A percentile compares a stretch with the other conserved stretches of the same genome.
Conservation (phyloP, 2,113 vertebrate species). For the Marmota flaviventris region DNA sequence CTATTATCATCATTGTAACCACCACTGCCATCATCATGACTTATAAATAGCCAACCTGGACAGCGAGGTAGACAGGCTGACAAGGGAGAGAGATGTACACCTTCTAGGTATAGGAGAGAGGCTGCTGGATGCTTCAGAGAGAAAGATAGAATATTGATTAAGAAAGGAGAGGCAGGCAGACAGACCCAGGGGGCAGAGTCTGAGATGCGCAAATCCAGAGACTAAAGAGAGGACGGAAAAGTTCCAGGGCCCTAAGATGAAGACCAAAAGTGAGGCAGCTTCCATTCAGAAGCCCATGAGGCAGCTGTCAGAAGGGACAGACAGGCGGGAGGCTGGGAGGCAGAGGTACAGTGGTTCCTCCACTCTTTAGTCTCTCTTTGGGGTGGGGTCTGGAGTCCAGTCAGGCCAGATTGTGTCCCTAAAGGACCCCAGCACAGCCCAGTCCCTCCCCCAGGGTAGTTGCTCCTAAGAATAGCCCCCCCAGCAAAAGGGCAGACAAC, state of each 20-base stretch:
- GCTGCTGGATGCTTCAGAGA: neutral
- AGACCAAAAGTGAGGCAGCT: no score
- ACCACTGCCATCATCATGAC: neutral
- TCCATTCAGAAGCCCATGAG: neutral
- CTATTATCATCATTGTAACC: neutral
- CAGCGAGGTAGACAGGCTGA: neutral
- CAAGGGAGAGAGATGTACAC: neutral
- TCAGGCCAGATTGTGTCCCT: slow-evolving; percentile 49
- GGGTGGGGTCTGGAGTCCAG: neutral
- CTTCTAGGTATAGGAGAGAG: neutral
- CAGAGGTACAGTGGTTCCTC: neutral
- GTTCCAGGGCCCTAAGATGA: neutral
- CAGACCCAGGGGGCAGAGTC: neutral
- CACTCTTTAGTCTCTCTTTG: slow-evolving; percentile 20
- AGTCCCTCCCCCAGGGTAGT: slow-evolving; percentile 58
- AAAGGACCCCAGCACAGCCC: slow-evolving; percentile 30
- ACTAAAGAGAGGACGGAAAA: neutral
- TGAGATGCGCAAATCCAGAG: neutral
- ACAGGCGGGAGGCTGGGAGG: neutral
- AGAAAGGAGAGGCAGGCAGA: neutral
- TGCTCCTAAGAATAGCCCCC: slow-evolving; percentile 82
- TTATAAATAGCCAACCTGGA: neutral
- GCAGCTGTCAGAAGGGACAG: neutral
- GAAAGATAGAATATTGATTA: neutral
- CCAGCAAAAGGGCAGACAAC: slow-evolving; percentile 81